A percentile compares a stretch with the other conserved stretches of the same genome.
phyloP scores from a whole-genome alignment of 1,140 invertebrate genomes.

The Zaprionus nigranus region DNA sequence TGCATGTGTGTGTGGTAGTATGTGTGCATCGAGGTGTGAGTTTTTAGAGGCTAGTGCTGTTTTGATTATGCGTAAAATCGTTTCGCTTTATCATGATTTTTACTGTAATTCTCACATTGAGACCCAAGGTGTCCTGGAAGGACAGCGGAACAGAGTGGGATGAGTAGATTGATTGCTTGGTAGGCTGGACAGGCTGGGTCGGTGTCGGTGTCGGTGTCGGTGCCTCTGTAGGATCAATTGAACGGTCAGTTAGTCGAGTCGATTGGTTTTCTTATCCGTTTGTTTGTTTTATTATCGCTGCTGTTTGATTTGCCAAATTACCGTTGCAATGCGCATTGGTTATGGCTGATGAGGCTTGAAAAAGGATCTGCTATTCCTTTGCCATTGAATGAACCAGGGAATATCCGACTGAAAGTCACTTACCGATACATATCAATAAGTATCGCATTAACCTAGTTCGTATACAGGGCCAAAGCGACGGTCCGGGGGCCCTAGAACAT shows the following conservation, averaged over 20 bases:
- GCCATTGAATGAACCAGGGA: slow-evolving; percentile 8
- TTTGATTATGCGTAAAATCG: slow-evolving; percentile 82
- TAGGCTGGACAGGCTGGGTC: background rate
- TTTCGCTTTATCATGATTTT: slow-evolving; percentile 74
- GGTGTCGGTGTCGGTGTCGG: background rate
- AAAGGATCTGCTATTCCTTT: slow-evolving; percentile 5
- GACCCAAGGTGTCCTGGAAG: slow-evolving; percentile 25
- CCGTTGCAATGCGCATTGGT: slow-evolving; percentile 56
- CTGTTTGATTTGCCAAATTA: slow-evolving; percentile 47
- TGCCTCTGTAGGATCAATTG: slow-evolving; percentile 4
- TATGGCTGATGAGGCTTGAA: slow-evolving; percentile 19
- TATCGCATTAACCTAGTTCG: background rate
- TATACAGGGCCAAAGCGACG: too few species aligned
- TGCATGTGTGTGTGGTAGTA: slow-evolving; percentile 12
- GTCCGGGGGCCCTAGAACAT: too few species aligned
- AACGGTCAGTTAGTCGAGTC: slow-evolving; percentile 52
- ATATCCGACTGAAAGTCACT: background rate
- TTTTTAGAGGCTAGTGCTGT: slow-evolving; percentile 70
- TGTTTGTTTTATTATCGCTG: slow-evolving; percentile 40
- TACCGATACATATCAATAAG: background rate
- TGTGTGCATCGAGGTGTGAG: slow-evolving; percentile 62
- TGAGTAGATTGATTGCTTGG: background rate
- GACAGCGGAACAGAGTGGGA: background rate
- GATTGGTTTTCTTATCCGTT: slow-evolving; percentile 43
- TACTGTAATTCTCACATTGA: slow-evolving; percentile 57